These are phyloP conservation scores for Chauna torquata DNA, from an alignment of 2,113 vertebrate species.

Conservation along the genomic window DNA sequence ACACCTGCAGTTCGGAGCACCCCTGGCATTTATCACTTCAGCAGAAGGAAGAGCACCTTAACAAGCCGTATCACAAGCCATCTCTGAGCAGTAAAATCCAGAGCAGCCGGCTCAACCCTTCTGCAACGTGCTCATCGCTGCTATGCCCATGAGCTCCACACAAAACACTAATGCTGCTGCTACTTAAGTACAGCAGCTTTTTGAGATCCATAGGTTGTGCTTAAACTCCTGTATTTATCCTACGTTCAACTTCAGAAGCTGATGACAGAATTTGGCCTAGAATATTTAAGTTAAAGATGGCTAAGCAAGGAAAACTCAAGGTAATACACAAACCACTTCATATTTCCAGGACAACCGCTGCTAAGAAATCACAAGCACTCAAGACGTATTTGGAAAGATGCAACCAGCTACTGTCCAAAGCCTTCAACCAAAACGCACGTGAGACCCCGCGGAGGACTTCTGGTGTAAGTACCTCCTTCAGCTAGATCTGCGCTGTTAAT, in stretches of 20 bases:
- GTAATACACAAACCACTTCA: background rate
- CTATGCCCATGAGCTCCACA: background rate
- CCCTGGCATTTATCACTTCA: background rate
- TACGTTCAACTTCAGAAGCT: background rate
- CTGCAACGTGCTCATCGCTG: background rate
- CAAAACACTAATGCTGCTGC: no score
- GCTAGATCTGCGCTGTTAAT: no score
- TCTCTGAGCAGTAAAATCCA: background rate
- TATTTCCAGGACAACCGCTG: background rate
- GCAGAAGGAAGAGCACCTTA: background rate
- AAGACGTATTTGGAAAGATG: background rate
- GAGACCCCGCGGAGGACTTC: background rate
- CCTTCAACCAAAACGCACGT: no score
- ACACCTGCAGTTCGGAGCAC: background rate
- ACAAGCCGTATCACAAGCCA: background rate
- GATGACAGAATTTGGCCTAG: background rate
- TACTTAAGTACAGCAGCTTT: background rate
- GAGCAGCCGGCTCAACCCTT: background rate
- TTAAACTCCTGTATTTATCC: background rate
- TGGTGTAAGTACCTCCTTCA: no score
- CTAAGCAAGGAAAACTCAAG: background rate
- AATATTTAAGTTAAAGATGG: background rate
- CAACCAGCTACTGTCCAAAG: background rate
- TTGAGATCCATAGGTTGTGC: background rate
- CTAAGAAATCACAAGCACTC: background rate